Conservation (phyloP, 2,113 vertebrate species). For the Martes martes region DNA sequence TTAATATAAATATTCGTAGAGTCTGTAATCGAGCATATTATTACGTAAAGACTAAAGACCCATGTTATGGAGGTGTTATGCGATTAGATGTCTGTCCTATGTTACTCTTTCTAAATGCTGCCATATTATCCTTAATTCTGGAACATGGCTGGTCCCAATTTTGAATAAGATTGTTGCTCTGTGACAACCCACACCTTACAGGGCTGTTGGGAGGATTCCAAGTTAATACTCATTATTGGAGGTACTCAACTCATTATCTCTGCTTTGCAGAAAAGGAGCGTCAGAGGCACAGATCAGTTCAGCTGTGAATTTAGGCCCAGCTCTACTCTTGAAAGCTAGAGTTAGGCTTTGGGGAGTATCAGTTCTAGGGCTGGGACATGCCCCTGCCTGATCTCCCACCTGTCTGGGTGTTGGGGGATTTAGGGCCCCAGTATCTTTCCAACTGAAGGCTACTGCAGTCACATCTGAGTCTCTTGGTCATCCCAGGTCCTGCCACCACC, state of each 20-base stretch:
- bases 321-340: neutral
- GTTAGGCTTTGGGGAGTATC: neutral
- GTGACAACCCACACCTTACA: neutral
- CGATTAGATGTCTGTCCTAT: neutral
- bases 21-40: neutral
- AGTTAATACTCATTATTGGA: neutral
- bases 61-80: neutral
- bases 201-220: neutral
- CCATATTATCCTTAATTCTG: neutral
- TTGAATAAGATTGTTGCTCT: neutral
- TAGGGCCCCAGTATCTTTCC: neutral
- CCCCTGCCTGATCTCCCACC: neutral
- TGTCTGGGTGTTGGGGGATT: neutral
- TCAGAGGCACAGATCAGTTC: neutral
- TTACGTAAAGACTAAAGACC: neutral
- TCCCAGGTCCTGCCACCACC: slow-evolving; percentile 66
- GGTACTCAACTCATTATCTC: neutral
- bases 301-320: neutral
- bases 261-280: neutral
- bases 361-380: neutral
- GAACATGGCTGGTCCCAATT: neutral
- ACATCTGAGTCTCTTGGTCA: neutral
- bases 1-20: neutral
- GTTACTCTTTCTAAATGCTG: neutral
- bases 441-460: neutral